Evolutionary conservation across 2,888 invertebrate genomes (phyloP).

Genomic region (Andrena camellia): DNA sequence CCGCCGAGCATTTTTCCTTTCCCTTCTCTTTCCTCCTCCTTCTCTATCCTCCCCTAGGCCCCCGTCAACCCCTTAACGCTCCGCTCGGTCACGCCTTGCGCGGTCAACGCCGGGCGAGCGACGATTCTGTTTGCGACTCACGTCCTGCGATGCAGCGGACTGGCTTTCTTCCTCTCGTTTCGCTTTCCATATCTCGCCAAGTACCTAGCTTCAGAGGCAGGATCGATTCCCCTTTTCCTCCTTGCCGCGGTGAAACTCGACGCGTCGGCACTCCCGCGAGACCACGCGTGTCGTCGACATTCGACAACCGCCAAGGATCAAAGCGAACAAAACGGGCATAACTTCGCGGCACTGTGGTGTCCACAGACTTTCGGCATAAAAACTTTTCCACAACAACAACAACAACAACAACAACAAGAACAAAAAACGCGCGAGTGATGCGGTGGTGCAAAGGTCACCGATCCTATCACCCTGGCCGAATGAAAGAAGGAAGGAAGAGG

Average conservation of each 20-base stretch:
- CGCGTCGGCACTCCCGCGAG: conserved; percentile 4
- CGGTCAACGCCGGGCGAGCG: background rate
- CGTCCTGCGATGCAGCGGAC: background rate
- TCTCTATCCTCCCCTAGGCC: conserved; percentile 2
- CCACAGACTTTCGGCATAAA: too few species aligned
- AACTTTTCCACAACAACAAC: too few species aligned
- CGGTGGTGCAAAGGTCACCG: too few species aligned
- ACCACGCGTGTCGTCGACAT: background rate
- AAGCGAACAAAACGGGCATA: too few species aligned
- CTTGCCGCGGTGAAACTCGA: conserved; percentile 1
- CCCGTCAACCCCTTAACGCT: background rate
- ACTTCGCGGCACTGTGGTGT: too few species aligned
- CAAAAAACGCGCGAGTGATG: too few species aligned
- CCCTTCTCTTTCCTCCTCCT: conserved; percentile 20
- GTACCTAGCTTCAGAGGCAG: background rate
- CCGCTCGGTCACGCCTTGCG: conserved; percentile 6
- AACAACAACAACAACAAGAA: too few species aligned
- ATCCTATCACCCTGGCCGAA: background rate
- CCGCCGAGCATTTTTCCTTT: conserved; percentile 66
- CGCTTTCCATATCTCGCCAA: background rate
- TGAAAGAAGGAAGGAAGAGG: background rate
- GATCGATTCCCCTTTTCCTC: background rate
- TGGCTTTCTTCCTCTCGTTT: background rate
- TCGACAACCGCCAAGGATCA: background rate
- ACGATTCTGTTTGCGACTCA: conserved; percentile 1